Base-by-base conservation (phyloP, 2,888 invertebrate genomes). In the Linyphia triangularis region DNA sequence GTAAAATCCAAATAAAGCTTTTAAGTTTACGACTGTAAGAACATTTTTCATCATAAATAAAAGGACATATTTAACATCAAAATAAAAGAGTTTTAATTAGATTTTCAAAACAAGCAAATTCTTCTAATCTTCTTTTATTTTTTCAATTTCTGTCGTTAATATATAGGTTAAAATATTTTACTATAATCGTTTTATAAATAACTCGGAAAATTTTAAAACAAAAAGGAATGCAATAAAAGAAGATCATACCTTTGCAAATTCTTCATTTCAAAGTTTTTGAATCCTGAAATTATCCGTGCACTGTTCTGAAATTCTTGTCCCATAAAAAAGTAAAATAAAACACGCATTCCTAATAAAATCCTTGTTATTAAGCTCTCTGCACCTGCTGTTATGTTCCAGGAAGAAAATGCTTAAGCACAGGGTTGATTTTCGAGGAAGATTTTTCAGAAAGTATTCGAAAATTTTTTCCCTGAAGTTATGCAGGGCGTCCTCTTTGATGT, bases 291-390 rank as follows among this genome's bases (percentile, higher is more conserved):
- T 28, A 6, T 24, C 13, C 26, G 9, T 13, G 26, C 63, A 19
- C 26, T 28, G 0, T 63, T 10, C 19, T 63, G 10, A 63, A 26
- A 24, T 63, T 63, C 63, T 63, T 28, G 43, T 19, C 16, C n/a
- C 16, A 9, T 2, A 67, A 16, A 33, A 33, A 59, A n/a, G 57
- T 43, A 26, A 61, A 37, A 77, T 33, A 77, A 77, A 77, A 40
- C n/a, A 33, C 10, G 24, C 61, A 77, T 77, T 77, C 77, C 77
- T 40, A 26, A 40, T 22, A 63, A 19, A 63, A 61, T 59, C 40
- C 51, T 22, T 61, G 61, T 63, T 77, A 77, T 77, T 61, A 63
- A 77, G 26, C 70, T 70, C 19, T 43, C 51, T n/a, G 26, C 43
- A 43, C 70, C 26, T 40, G 10, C n/a, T 43, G 51, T n/a, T 51